phyloP scores from a whole-genome alignment of 2,888 invertebrate species.

The Chymomyza amoena region DNA sequence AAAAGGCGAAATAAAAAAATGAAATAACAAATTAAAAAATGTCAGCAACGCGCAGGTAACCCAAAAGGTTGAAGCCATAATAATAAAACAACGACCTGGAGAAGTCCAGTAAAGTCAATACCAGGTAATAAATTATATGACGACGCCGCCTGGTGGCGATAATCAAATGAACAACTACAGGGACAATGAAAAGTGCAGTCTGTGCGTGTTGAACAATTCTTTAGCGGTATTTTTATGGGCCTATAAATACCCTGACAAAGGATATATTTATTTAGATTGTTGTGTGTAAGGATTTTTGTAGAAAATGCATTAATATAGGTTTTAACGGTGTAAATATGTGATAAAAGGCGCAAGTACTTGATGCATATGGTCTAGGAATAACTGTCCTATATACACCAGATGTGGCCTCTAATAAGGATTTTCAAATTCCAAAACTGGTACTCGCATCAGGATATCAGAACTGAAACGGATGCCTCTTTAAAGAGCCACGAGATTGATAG shows the following conservation, averaged over 20 bases:
- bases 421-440: too few relatives aligned
- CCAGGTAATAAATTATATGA: slow-evolving; percentile 67
- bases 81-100: slow-evolving; percentile 40
- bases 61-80: slow-evolving; percentile 73
- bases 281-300: too few relatives aligned
- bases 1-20: slow-evolving; percentile 31
- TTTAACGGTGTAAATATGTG: too few relatives aligned
- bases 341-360: too few relatives aligned
- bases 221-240: slow-evolving; percentile 30
- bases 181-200: slow-evolving; percentile 53
- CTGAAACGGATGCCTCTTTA: too few relatives aligned
- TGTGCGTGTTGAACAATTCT: slow-evolving; percentile 58
- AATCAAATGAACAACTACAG: slow-evolving; percentile 66
- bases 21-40: slow-evolving; percentile 74
- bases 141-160: slow-evolving; percentile 69
- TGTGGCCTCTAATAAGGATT: too few relatives aligned
- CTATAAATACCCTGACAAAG: slow-evolving; percentile 4
- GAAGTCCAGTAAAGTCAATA: slow-evolving; percentile 58
- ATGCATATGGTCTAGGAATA: too few relatives aligned
- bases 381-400: too few relatives aligned
- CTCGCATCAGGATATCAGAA: too few relatives aligned
- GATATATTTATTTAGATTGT: neutral
- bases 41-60: slow-evolving; percentile 65
- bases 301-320: too few relatives aligned
- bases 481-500: too few relatives aligned